Conservation (phyloP, 2,888 invertebrate genomes). For the Globia sparganii region DNA sequence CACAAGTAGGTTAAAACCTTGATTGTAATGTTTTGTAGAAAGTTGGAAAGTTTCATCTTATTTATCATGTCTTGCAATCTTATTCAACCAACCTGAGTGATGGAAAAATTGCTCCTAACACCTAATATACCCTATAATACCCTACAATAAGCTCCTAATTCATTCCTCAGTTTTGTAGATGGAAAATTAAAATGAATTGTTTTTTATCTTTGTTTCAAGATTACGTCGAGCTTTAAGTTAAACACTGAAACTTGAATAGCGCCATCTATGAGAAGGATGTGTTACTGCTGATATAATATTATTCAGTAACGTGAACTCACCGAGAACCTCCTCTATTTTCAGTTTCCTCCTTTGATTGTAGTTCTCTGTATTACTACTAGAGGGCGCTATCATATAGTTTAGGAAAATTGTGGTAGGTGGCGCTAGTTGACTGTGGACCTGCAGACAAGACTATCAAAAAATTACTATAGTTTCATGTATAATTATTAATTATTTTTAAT, state of each 20-base stretch:
- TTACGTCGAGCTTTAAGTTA: too few species aligned
- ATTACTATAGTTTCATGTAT: neutral
- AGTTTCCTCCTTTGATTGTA: slow-evolving; percentile 25
- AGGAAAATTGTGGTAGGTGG: slow-evolving; percentile 41
- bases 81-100: neutral
- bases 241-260: slow-evolving; percentile 10
- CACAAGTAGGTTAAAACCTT: neutral
- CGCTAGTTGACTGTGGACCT: neutral
- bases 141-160: neutral
- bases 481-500: neutral
- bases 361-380: slow-evolving; percentile 24
- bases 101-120: neutral
- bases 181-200: neutral
- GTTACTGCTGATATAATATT: slow-evolving; percentile 19
- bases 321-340: slow-evolving; percentile 22
- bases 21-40: neutral
- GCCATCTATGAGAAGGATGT: slow-evolving; percentile 52
- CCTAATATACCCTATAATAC: neutral
- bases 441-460: neutral
- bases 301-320: neutral
- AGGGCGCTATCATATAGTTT: slow-evolving; percentile 40
- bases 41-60: neutral
- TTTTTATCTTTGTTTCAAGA: too few species aligned
- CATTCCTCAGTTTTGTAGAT: neutral
- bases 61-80: too few species aligned